These are phyloP conservation scores for Teleopsis dalmanni DNA, from an alignment of 1,140 invertebrate genomes.

Conservation along the genomic window DNA sequence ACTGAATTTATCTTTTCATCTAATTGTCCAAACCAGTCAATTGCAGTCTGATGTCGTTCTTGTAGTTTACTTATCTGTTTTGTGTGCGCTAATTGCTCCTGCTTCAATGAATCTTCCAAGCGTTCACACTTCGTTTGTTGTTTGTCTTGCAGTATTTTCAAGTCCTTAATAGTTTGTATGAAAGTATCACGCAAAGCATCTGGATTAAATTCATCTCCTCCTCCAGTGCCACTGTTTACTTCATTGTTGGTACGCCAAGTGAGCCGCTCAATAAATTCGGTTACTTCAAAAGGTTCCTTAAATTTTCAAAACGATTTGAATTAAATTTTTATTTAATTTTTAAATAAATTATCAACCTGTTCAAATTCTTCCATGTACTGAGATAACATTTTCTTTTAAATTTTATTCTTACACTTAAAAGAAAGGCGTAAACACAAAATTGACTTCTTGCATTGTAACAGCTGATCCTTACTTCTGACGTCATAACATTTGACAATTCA, in stretches of 20 bases:
- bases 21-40: constrained; percentile 82
- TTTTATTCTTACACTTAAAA: too few relatives aligned
- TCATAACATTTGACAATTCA: too few relatives aligned
- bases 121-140: constrained; percentile 83
- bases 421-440: too few relatives aligned
- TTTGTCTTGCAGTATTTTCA: constrained; percentile 69
- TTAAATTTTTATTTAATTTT: too few relatives aligned
- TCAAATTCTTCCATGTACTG: constrained; percentile 77
- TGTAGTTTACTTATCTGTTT: constrained; percentile 74
- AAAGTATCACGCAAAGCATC: constrained; percentile 82
- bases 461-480: too few relatives aligned
- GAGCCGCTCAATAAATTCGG: constrained; percentile 94
- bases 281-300: constrained; percentile 90
- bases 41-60: constrained; percentile 71
- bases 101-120: constrained; percentile 71
- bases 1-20: constrained; percentile 95
- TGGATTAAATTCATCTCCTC: constrained; percentile 62
- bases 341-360: constrained; percentile 49
- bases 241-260: constrained; percentile 88
- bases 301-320: too few relatives aligned
- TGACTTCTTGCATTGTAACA: too few relatives aligned
- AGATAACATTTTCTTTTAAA: constrained; percentile 63
- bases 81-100: constrained; percentile 80
- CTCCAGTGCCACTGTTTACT: constrained; percentile 48
- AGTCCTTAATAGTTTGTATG: constrained; percentile 78